Evolutionary conservation across 2,888 invertebrate genomes (phyloP).

Genomic region (Coremacera marginata): DNA sequence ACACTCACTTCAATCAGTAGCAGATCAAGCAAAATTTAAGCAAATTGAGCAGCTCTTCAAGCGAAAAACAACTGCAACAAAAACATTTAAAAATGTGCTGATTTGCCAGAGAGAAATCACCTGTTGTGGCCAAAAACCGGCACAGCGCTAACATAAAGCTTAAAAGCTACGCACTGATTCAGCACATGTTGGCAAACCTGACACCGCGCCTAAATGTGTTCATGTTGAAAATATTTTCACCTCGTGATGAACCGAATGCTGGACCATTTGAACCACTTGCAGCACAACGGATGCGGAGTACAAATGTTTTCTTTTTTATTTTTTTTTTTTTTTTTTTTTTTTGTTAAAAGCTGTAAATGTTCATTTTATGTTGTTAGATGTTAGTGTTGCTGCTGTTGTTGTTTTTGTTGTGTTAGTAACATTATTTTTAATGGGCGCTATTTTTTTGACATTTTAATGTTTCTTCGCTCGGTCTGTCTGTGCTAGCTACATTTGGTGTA

Average conservation of each 20-base stretch:
- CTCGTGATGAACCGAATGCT: conserved; percentile 14
- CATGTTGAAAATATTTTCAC: conserved; percentile 15
- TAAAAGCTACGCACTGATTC: background rate
- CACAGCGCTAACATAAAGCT: background rate
- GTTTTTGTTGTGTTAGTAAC: conserved; percentile 16
- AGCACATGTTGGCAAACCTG: background rate
- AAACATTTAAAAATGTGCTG: background rate
- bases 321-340: background rate
- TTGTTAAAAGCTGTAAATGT: background rate
- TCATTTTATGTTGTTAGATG: no score
- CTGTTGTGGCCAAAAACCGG: conserved; percentile 10
- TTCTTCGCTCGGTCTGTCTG: background rate
- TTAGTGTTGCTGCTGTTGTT: background rate
- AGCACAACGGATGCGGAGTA: background rate
- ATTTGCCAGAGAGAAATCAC: conserved; percentile 19
- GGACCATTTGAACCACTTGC: conserved; percentile 8
- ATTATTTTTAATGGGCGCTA: conserved; percentile 26
- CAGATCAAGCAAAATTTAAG: conserved; percentile 3
- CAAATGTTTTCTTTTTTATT: no score
- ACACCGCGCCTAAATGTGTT: background rate
- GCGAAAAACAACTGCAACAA: background rate
- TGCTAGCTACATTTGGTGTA: background rate
- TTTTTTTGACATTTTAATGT: conserved; percentile 15
- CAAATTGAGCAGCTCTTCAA: conserved; percentile 16
- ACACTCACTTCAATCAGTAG: conserved; percentile 1